Base-by-base conservation (phyloP, 2,888 invertebrate species). In the Sarcophaga caerulescens region DNA sequence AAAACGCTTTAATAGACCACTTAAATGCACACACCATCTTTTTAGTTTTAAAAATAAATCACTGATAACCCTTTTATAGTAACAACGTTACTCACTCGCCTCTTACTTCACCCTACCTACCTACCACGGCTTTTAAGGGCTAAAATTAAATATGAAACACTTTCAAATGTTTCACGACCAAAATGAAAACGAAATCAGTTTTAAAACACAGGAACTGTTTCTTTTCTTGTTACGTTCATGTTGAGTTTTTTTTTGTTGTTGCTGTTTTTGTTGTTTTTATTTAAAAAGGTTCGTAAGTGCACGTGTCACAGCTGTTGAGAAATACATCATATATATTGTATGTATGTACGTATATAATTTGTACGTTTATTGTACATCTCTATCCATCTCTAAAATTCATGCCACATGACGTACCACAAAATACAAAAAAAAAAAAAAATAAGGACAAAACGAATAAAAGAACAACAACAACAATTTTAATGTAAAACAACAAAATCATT, bases 251-350 rank as follows among this genome's bases (percentile, higher is more conserved):
- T 35, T 23, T 19, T 23, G 45, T 21, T 21, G 12, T n/a, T n/a
- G n/a, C n/a, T n/a, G n/a, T n/a, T n/a, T 65, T 52, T 66, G 12
- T 35, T 59, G 25, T 73, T 66, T 74, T 5, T 62, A 62, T 75
- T 44, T 70, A 44, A 63, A 76, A 62, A 70, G 65, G 65, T 63
- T 70, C 70, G 45, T 44, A 70, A 52, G 57, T 57, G 65, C 69
- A 81, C 76, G 75, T 81, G 81, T 70, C 70, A 70, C 81, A 81
- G 76, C 69, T 76, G 81, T 45, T 70, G 52, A 52, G 21, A 63
- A 81, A 81, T 81, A 81, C 81, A 81, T 76, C 45, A 70, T 65
- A 70, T 63, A 75, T 68, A 74, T 35, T 35, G 35, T 35, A 35
- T 35, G 35, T 35, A 35, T 35, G 35, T 14, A 14, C 4, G 52